Base-by-base conservation (phyloP, 2,888 invertebrate genomes). In the Phaedon cochleariae region DNA sequence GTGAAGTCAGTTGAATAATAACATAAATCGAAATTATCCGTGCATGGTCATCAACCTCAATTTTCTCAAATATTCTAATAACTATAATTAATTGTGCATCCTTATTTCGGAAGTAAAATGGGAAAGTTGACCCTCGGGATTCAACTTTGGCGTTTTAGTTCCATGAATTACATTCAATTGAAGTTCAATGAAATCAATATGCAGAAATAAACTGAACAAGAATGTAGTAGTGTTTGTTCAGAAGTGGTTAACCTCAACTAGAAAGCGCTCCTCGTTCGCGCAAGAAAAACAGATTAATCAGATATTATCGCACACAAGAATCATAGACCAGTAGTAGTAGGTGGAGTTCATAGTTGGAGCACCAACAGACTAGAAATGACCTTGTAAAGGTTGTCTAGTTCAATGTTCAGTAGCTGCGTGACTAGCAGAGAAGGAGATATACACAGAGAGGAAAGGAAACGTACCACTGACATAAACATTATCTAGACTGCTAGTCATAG, bases 361-460 rank as follows among this genome's bases (percentile, higher is more conserved):
- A n/a, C 41, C 41, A 41, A 41, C 41, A 41, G 41, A 41, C 41
- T 41, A 41, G 41, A 41, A 41, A 41, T 41, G 15, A 41, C 41
- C 41, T 41, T 41, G 41, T 41, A 41, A 41, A 41, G 41, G 41
- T 41, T 41, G 41, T 41, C 41, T 41, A 41, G 41, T 41, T 41
- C 41, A 41, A 41, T 41, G 41, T 41, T 41, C 15, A 41, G 41
- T 41, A 34, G 31, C 10, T 9, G 6, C 10, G 31, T 9, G 9
- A 34, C 9, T 3, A 26, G 10, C 2, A 34, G 10, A 34, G 31
- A 34, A 26, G 7, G 26, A 26, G 26, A 26, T 26, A 26, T n/a
- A n/a, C n/a, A n/a, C n/a, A n/a, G n/a, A n/a, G n/a, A n/a, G n/a
- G n/a, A n/a, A n/a, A n/a, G 26, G 7, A 26, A 26, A 26, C 26